A percentile compares a stretch with the other conserved stretches of the same genome.
Evolutionary conservation across 2,797 vertebrate genomes (phyloP).

Genomic region (Florisuga fusca): DNA sequence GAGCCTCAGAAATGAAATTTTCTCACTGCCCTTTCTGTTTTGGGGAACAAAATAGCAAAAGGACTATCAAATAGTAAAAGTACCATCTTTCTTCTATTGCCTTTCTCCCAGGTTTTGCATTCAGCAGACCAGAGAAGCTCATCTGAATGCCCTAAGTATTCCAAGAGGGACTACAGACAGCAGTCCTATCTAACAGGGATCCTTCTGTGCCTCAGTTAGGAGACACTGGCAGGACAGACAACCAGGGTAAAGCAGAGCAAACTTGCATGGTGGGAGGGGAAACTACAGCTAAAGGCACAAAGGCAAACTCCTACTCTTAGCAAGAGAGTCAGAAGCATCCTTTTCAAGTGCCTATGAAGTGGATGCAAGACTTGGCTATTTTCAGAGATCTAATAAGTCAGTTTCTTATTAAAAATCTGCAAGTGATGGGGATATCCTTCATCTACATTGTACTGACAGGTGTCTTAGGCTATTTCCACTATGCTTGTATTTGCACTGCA

Average conservation of each 20-base stretch:
- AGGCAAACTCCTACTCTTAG: conserved; percentile 47
- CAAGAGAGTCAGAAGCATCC: neutral
- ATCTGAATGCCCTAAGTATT: neutral
- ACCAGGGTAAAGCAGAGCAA: neutral
- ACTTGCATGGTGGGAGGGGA: conserved; percentile 27
- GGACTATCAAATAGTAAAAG: neutral
- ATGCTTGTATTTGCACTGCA: neutral
- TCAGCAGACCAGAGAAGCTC: neutral
- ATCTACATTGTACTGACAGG: neutral
- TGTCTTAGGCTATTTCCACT: neutral
- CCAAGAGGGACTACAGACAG: neutral
- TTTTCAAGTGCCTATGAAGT: neutral
- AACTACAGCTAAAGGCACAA: neutral
- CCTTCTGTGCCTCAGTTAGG: neutral
- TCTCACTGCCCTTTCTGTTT: neutral
- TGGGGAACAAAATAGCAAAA: neutral
- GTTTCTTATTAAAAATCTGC: neutral
- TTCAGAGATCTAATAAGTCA: neutral
- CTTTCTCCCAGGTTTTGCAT: neutral
- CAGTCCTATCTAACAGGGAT: neutral
- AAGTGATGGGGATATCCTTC: neutral
- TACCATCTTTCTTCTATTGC: neutral
- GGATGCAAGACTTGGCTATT: neutral
- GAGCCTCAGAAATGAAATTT: neutral
- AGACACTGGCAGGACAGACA: neutral